Evolutionary conservation across 1,140 invertebrate genomes (phyloP), one percentile per base, ranked within the genome.

Genomic region (Sarcophaga bullata): DNA sequence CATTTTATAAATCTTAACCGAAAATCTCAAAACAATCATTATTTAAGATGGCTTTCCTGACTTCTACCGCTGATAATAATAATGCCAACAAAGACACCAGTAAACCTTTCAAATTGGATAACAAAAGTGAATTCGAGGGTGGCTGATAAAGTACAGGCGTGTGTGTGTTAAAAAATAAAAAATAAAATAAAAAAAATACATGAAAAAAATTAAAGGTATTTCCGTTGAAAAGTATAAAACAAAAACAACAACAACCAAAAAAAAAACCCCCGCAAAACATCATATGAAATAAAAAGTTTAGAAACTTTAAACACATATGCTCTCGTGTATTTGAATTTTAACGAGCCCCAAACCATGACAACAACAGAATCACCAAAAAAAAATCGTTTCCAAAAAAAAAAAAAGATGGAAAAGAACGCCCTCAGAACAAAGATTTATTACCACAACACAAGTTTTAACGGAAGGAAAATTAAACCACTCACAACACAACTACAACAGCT

Each of bases 11-110:
- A 68, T 68, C 62, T 68, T 17, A 68, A 19, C 62, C 3, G 17
- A 68, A 68, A 68, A 68, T 68, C 62, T 68, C 1, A 68, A 68
- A 68, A 68, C 19, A 68, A 68, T 17, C 62, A 19, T 62, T 62
- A 15, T n/a, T 68, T 19, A 25, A 5, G 19, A 19, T 13, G 19
- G 7, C 9, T 68, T 68, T 68, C 62, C 62, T 68, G 62, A 68
- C 17, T 68, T 52, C 1, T 10, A 11, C 11, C 8, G 1, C 10
- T 19, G 8, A 19, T 68, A 8, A 68, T 68, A 68, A 68, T 68
- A 68, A 25, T 25, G 17, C 17, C 62, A 68, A 37, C 62, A 25
- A n/a, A 37, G 25, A 37, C 25, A 37, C 25, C 25, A 1, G 25
- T 37, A 37, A 37, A 37, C 25, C 25, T 37, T 37, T 37, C 25